Percentiles rank a stretch among this genome's conserved stretches.
Evolutionary conservation across 2,888 invertebrate genomes (phyloP).

Genomic region (Drosophila heteroneura): DNA sequence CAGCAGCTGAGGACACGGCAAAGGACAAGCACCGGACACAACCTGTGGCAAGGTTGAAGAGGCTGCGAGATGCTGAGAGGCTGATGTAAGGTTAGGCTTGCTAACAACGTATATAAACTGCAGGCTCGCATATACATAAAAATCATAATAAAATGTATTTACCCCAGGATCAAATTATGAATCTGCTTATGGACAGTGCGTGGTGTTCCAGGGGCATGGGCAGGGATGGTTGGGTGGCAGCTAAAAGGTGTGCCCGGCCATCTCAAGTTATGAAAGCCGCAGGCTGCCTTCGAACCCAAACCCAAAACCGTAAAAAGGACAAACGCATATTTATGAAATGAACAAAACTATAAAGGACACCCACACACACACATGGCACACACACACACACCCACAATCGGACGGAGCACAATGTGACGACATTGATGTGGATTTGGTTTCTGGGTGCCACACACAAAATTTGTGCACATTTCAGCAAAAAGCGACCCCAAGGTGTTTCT

Average conservation of each 20-base stretch:
- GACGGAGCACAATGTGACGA: slow-evolving; percentile 73
- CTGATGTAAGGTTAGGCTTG: slow-evolving; percentile 34
- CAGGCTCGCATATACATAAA: slow-evolving; percentile 78
- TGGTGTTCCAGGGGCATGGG: slow-evolving; percentile 29
- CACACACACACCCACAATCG: slow-evolving; percentile 13
- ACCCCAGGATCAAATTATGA: slow-evolving; percentile 84
- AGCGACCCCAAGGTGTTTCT: slow-evolving; percentile 72
- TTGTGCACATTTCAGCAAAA: slow-evolving; percentile 82
- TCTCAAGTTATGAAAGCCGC: slow-evolving; percentile 74
- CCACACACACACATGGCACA: slow-evolving; percentile 31
- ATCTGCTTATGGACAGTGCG: slow-evolving; percentile 73
- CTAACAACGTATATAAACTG: slow-evolving; percentile 64
- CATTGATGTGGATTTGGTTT: slow-evolving; percentile 71
- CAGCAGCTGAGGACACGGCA: slow-evolving; percentile 42
- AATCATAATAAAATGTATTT: slow-evolving; percentile 84
- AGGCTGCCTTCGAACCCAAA: slow-evolving; percentile 53
- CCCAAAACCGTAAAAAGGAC: slow-evolving; percentile 67
- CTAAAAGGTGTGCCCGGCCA: slow-evolving; percentile 74
- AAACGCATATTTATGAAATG: slow-evolving; percentile 81
- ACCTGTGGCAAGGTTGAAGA: slow-evolving; percentile 73
- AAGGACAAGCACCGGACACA: slow-evolving; percentile 52
- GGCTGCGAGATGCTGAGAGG: not conserved
- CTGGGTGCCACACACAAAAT: slow-evolving; percentile 64
- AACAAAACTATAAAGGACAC: slow-evolving; percentile 77
- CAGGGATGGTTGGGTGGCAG: slow-evolving; percentile 15